A percentile compares a stretch with the other conserved stretches of the same genome.
phyloP scores from a whole-genome alignment of 2,888 invertebrate species.

The Ectemnius cavifrons region DNA sequence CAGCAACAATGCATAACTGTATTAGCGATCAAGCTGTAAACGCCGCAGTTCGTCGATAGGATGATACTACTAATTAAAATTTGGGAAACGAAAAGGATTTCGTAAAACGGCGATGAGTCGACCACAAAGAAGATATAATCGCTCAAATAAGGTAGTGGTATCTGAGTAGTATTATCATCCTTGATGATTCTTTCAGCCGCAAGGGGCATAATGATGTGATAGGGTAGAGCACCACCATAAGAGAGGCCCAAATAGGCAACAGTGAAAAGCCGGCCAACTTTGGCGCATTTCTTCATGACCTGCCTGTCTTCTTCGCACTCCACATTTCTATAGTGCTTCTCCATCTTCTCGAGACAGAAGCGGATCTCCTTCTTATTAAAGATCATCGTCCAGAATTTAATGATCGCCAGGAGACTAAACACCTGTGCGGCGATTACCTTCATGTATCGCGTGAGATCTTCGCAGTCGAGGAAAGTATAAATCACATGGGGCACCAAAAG shows the following conservation, averaged over 20 bases:
- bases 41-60: slow-evolving; percentile 56
- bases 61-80: slow-evolving; percentile 59
- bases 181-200: slow-evolving; percentile 47
- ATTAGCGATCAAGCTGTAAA: slow-evolving; percentile 62
- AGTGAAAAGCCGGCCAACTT: slow-evolving; percentile 68
- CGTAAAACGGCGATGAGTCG: slow-evolving; percentile 58
- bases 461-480: slow-evolving; percentile 69
- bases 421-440: slow-evolving; percentile 69
- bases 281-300: slow-evolving; percentile 69
- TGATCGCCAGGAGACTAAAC: slow-evolving; percentile 69
- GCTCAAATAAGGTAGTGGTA: slow-evolving; percentile 62
- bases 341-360: slow-evolving; percentile 65
- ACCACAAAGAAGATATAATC: slow-evolving; percentile 63
- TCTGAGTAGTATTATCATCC: slow-evolving; percentile 54
- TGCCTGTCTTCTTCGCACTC: slow-evolving; percentile 63
- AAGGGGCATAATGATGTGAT: slow-evolving; percentile 69
- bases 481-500: slow-evolving; percentile 68
- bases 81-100: slow-evolving; percentile 60
- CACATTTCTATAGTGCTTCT: slow-evolving; percentile 64
- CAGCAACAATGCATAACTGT: slow-evolving; percentile 66
- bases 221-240: slow-evolving; percentile 71
- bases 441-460: slow-evolving; percentile 70
- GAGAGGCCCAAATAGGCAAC: slow-evolving; percentile 67
- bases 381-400: slow-evolving; percentile 72
- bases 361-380: slow-evolving; percentile 66